Conservation (phyloP, 2,888 invertebrate genomes). For the Deilephila porcellus region DNA sequence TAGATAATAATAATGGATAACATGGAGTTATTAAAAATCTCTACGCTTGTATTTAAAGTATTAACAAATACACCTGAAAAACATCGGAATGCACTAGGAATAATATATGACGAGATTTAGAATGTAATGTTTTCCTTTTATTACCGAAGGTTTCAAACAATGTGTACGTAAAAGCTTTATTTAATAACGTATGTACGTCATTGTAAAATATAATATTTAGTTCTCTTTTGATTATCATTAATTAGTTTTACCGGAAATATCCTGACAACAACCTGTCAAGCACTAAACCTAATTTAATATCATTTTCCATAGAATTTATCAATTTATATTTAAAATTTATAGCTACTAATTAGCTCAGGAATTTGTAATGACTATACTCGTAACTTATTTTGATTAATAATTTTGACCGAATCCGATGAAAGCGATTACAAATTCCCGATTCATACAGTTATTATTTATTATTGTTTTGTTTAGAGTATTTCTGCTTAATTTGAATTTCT, state of each 20-base stretch:
- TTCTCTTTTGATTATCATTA: too few relatives aligned
- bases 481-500: neutral
- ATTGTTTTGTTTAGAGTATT: neutral
- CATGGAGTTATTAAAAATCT: too few relatives aligned
- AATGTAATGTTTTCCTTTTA: too few relatives aligned
- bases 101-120: too few relatives aligned
- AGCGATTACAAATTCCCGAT: slow-evolving; percentile 15
- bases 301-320: neutral
- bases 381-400: slow-evolving; percentile 4
- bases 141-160: too few relatives aligned
- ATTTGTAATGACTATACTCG: neutral
- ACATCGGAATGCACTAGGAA: too few relatives aligned
- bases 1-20: too few relatives aligned
- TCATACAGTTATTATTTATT: slow-evolving; percentile 7
- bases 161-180: too few relatives aligned
- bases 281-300: neutral
- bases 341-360: slow-evolving; percentile 26
- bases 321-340: slow-evolving; percentile 5
- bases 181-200: too few relatives aligned
- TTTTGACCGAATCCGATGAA: neutral
- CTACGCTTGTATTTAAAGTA: too few relatives aligned
- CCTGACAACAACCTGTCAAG: neutral
- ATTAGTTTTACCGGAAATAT: neutral
- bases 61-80: too few relatives aligned
- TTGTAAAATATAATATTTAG: too few relatives aligned